Evolutionary conservation across 2,113 vertebrate species (phyloP).

Genomic region (Pangasianodon hypophthalmus): DNA sequence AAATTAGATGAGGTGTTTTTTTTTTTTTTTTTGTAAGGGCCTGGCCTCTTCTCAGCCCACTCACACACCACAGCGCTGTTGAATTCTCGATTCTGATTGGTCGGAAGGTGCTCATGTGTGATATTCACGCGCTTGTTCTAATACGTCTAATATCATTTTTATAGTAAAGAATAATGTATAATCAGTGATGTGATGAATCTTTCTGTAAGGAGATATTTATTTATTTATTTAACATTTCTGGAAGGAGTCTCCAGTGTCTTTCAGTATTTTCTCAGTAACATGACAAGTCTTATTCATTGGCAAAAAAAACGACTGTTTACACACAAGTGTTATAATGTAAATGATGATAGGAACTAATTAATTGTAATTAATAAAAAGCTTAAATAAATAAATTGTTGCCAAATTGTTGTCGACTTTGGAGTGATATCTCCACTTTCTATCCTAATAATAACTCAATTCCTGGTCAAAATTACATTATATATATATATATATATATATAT

Average conservation of each 20-base stretch:
- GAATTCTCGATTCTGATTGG: not conserved
- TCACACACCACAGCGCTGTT: not conserved
- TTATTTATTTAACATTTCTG: not conserved
- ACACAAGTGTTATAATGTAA: not conserved
- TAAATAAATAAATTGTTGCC: not conserved
- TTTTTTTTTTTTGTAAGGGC: not conserved
- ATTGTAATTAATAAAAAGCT: not conserved
- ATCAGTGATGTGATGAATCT: not conserved
- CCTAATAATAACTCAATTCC: not conserved
- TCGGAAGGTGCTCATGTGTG: not conserved
- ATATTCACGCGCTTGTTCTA: not conserved
- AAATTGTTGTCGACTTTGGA: not conserved
- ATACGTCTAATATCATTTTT: not conserved
- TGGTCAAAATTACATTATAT: not conserved
- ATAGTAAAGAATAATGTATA: not conserved
- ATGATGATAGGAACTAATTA: not conserved
- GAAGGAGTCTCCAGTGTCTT: not conserved
- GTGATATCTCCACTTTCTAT: not conserved
- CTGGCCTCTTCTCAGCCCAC: not conserved
- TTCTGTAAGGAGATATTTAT: not conserved
- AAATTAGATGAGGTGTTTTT: constrained; percentile 54
- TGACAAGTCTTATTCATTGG: not conserved
- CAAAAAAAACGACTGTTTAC: not conserved
- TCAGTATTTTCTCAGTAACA: not conserved
- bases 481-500: too few relatives aligned